These are phyloP conservation scores for Bothrops jararaca DNA, from an alignment of 2,113 vertebrate species.

Conservation along the genomic window DNA sequence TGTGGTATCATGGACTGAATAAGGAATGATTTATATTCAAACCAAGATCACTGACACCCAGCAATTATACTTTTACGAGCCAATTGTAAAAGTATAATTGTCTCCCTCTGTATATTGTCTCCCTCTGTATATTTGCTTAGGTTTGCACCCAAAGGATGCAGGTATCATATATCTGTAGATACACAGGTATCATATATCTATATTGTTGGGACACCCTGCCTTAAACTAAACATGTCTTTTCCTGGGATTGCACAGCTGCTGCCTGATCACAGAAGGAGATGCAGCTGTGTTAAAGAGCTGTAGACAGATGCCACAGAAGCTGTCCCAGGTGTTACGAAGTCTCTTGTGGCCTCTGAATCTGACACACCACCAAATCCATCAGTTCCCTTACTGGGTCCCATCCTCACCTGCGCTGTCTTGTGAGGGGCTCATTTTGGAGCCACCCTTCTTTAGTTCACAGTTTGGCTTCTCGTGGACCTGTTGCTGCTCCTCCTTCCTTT, in stretches of 20 bases:
- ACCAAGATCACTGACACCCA: background rate
- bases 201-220: background rate
- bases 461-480: conserved; percentile 48
- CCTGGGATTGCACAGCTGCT: background rate
- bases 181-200: background rate
- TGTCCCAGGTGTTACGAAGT: background rate
- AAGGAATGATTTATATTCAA: background rate
- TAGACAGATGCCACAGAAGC: background rate
- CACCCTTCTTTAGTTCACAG: conserved; percentile 65
- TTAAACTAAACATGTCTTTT: background rate
- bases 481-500: conserved; percentile 75
- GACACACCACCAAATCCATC: background rate
- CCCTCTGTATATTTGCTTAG: background rate
- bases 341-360: background rate
- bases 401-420: conserved; percentile 78
- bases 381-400: accelerated
- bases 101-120: background rate
- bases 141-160: background rate
- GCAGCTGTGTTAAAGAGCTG: background rate
- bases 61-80: background rate
- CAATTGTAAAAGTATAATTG: too few species aligned
- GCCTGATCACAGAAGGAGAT: background rate
- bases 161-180: background rate
- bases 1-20: background rate
- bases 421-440: conserved; percentile 68